These are phyloP conservation scores for Thalassoma bifasciatum DNA, from an alignment of 2,113 vertebrate species.

Conservation along the genomic window DNA sequence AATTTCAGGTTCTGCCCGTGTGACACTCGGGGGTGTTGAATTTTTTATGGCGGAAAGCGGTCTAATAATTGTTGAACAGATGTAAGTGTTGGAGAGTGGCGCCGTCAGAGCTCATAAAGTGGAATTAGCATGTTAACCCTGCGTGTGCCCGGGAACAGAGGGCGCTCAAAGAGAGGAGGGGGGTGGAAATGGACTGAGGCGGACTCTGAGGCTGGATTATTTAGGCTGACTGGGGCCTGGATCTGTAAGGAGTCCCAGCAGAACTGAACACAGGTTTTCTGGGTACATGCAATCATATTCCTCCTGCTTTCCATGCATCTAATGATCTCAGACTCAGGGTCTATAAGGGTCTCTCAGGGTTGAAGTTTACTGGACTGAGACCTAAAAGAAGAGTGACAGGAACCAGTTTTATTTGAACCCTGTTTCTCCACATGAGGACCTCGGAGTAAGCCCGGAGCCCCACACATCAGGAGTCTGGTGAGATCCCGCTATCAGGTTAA, in stretches of 20 bases:
- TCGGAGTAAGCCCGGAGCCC: too few relatives aligned
- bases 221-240: slow-evolving; percentile 15
- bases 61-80: slow-evolving; percentile 99
- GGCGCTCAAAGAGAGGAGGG: background rate
- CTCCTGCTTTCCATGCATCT: slow-evolving; percentile 29
- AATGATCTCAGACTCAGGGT: slow-evolving; percentile 21
- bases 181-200: slow-evolving; percentile 37
- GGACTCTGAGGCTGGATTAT: slow-evolving; percentile 46
- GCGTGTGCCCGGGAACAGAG: slow-evolving; percentile 57
- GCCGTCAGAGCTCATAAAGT: slow-evolving; percentile 94
- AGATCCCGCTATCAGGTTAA: too few relatives aligned
- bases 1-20: slow-evolving; percentile 96
- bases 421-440: too few relatives aligned
- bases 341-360: background rate
- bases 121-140: slow-evolving; percentile 96
- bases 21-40: slow-evolving; percentile 96
- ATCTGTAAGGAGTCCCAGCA: slow-evolving; percentile 35
- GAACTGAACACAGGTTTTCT: slow-evolving; percentile 38
- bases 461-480: too few relatives aligned
- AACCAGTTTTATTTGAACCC: too few relatives aligned
- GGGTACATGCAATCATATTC: slow-evolving; percentile 35
- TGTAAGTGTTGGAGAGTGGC: slow-evolving; percentile 96
- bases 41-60: slow-evolving; percentile 97
- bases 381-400: background rate
- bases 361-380: slow-evolving; percentile 20